Evolutionary conservation across 2,113 vertebrate genomes (phyloP).

Genomic region (Hippocampus barbouri): DNA sequence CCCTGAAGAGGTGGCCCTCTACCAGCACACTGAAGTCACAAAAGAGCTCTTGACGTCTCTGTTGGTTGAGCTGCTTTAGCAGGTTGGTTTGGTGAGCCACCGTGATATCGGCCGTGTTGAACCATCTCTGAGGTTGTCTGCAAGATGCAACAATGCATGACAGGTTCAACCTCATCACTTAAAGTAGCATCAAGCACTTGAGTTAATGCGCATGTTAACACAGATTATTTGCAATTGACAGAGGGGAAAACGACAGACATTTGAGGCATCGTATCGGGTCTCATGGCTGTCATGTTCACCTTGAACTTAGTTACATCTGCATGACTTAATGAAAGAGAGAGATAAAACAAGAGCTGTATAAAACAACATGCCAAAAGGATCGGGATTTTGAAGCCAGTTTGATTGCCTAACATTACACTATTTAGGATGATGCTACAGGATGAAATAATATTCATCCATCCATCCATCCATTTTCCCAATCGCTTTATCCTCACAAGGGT

Average conservation of each 20-base stretch:
- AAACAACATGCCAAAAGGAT: neutral
- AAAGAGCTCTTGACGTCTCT: conserved; percentile 89
- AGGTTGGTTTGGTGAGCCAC: conserved; percentile 86
- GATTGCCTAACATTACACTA: no score
- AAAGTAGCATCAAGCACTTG: conserved; percentile 9
- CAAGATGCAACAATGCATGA: conserved; percentile 34
- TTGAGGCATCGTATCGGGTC: neutral
- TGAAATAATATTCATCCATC: no score
- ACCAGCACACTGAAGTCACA: conserved; percentile 93
- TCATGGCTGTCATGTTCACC: neutral
- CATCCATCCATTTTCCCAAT: no score
- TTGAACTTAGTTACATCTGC: neutral
- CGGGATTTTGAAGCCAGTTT: neutral
- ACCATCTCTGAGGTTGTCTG: conserved; percentile 68
- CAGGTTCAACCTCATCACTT: neutral
- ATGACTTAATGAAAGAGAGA: neutral
- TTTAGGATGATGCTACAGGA: no score
- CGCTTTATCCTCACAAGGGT: no score
- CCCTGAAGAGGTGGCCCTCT: conserved; percentile 90
- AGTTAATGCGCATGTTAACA: conserved; percentile 3
- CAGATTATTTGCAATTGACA: neutral
- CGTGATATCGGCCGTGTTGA: conserved; percentile 87
- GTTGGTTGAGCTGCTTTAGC: conserved; percentile 89
- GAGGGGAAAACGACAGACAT: neutral
- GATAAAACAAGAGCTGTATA: neutral